phyloP scores from a whole-genome alignment of 2,888 invertebrate species.

The Cenopis cana region DNA sequence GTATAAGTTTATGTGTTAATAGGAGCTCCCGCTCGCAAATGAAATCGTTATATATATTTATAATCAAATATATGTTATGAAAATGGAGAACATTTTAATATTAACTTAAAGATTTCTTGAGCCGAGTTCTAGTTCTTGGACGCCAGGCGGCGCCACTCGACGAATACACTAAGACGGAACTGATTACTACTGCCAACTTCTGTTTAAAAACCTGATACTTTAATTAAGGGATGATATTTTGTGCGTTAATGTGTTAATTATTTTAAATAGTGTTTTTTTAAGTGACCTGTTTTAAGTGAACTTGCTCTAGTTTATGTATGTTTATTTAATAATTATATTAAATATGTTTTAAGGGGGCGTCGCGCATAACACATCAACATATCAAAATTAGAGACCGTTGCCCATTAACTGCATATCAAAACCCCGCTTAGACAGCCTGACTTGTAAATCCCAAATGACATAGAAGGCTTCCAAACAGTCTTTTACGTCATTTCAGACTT shows the following conservation, averaged over 20 bases:
- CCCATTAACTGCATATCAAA: slow-evolving; percentile 69
- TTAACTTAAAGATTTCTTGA: slow-evolving; percentile 25
- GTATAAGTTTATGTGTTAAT: slow-evolving; percentile 73
- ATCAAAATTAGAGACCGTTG: slow-evolving; percentile 56
- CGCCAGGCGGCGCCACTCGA: slow-evolving; percentile 18
- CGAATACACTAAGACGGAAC: slow-evolving; percentile 51
- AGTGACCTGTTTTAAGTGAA: slow-evolving; percentile 76
- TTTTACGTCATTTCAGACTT: slow-evolving; percentile 51
- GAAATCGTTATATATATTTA: slow-evolving; percentile 65
- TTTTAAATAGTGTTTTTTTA: slow-evolving; percentile 74
- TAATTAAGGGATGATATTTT: slow-evolving; percentile 68
- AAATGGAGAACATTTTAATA: slow-evolving; percentile 29
- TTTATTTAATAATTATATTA: slow-evolving; percentile 76
- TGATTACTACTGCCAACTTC: slow-evolving; percentile 82
- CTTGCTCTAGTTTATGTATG: slow-evolving; percentile 78
- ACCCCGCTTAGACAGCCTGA: slow-evolving; percentile 33
- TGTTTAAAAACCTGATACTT: slow-evolving; percentile 66
- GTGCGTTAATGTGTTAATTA: slow-evolving; percentile 80
- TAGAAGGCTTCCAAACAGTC: slow-evolving; percentile 41
- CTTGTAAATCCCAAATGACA: slow-evolving; percentile 46
- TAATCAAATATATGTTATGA: slow-evolving; percentile 60
- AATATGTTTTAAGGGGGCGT: slow-evolving; percentile 71
- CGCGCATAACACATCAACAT: slow-evolving; percentile 62
- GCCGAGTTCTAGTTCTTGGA: slow-evolving; percentile 8
- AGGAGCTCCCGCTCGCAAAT: slow-evolving; percentile 67